Evolutionary conservation across 2,888 invertebrate species (phyloP), one percentile per base, ranked within the genome.

Genomic region (Pogonocherus hispidulus): DNA sequence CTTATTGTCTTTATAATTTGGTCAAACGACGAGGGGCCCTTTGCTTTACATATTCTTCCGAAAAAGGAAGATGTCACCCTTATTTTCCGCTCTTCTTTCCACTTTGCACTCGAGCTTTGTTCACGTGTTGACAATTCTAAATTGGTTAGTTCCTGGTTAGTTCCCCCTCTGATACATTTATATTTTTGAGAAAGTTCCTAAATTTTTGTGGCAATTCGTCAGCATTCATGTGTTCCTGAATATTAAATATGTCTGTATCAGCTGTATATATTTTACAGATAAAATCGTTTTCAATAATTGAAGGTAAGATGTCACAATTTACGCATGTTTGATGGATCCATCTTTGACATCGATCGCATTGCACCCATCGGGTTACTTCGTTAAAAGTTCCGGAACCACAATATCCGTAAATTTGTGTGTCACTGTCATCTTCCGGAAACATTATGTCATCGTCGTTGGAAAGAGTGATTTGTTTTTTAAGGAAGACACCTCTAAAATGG

Each of bases 361-460:
- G 37, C n/a, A 37, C 37, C 37, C 37, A 37, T 1, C 8, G 3
- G 9, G 2, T 37, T 1, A 37, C n/a, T 27, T 27, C 27, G 8
- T 27, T 27, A 27, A 27, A 27, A 3, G 27, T 67, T 57, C 66
- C 63, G 54, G 16, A 67, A 57, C 37, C 35, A 59, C 54, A 69
- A 69, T 66, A 57, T 27, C 70, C 74, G 72, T 74, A 77, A 71
- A 68, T 20, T 41, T 19, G 32, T 22, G 37, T 23, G n/a, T 52
- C 63, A 4, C 9, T 18, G 14, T 46, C 54, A 19, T 63, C 62
- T 14, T 44, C 47, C 2, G 47, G 2, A 20, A 20, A 19, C 18
- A 47, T 20, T 1, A 47, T 47, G 9, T 47, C 18, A 18, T 46
- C 19, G 16, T 14, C 3, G 16, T 46, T 16, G n/a, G 4, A 18